Evolutionary conservation across 2,797 vertebrate genomes (phyloP), one percentile per base, ranked within the genome.

Genomic region (Dendrocincla fuliginosa): DNA sequence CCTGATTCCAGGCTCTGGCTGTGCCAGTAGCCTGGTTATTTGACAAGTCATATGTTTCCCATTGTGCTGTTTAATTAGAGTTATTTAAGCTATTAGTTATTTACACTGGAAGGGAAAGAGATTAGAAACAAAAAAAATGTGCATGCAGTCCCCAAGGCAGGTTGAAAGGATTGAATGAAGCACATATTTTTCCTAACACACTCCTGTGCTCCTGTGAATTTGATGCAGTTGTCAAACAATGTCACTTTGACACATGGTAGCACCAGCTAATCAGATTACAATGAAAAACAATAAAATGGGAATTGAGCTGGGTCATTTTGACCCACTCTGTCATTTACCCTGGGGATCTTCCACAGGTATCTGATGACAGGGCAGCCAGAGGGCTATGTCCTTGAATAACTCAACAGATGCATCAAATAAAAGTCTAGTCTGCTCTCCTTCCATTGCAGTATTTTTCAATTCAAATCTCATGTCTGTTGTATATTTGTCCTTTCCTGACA

Each of bases 231-330:
- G 89, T 91, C 95, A 94, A 96, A 92, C 90, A 88, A 87, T 92
- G 91, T 84, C 84, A 95, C 92, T 96, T 91, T 96, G 95, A 96
- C 95, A 93, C 85, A 73, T 25, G 20, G 85, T 59, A 84, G 33
- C 88, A 82, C 61, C 69, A 71, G 65, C 81, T 96, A 96, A 96
- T 92, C 91, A 93, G 89, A 95, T 96, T 93, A 96, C 65, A 92
- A 92, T 75, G 76, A 84, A 87, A 95, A 94, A 93, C 79, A 92
- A 87, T 94, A 91, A 96, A 94, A 88, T 59, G 50, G n/a, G 73
- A 95, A 91, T 92, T 89, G 76, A 95, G 13, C 61, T 89, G 55
- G 81, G 92, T 91, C 87, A 89, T 92, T 95, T 59, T 92, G 79
- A 84, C 76, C 87, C 57, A 49, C 32, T 84, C 44, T 78, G 44